A percentile compares a stretch with the other conserved stretches of the same genome.
Evolutionary conservation across 2,797 vertebrate genomes (phyloP).

Genomic region (Antennarius maculatus): DNA sequence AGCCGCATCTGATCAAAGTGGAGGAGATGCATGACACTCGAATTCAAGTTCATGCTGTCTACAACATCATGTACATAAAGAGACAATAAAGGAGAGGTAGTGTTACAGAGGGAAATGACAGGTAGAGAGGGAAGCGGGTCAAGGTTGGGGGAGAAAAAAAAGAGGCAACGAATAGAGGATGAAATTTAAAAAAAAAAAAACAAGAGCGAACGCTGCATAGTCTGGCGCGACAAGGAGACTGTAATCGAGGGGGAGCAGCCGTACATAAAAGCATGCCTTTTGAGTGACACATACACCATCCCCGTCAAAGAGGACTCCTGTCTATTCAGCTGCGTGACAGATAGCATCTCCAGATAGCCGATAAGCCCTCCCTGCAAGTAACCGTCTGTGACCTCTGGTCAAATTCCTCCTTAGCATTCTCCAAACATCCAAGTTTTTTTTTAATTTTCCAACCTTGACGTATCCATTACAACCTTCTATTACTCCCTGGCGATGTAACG

Average conservation of each 20-base stretch:
- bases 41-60: conserved; percentile 74
- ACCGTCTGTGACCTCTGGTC: conserved; percentile 50
- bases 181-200: conserved; percentile 7
- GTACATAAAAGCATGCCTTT: conserved; percentile 64
- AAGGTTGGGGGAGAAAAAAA: neutral
- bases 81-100: conserved; percentile 45
- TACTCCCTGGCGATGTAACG: conserved; percentile 69
- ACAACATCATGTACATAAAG: conserved; percentile 58
- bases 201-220: conserved; percentile 9
- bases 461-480: conserved; percentile 57
- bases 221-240: conserved; percentile 37
- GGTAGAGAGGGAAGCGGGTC: neutral
- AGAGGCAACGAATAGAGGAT: neutral
- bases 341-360: conserved; percentile 65
- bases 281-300: conserved; percentile 67
- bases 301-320: conserved; percentile 70
- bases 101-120: conserved; percentile 39
- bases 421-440: conserved; percentile 43
- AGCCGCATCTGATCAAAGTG: conserved; percentile 85
- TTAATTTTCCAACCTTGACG: conserved; percentile 33
- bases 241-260: conserved; percentile 19
- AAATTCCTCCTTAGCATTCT: conserved; percentile 51
- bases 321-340: conserved; percentile 68
- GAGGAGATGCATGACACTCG: conserved; percentile 77
- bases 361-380: conserved; percentile 58